Evolutionary conservation across 1,140 invertebrate genomes (phyloP).

Genomic region (Plutomurus gul): DNA sequence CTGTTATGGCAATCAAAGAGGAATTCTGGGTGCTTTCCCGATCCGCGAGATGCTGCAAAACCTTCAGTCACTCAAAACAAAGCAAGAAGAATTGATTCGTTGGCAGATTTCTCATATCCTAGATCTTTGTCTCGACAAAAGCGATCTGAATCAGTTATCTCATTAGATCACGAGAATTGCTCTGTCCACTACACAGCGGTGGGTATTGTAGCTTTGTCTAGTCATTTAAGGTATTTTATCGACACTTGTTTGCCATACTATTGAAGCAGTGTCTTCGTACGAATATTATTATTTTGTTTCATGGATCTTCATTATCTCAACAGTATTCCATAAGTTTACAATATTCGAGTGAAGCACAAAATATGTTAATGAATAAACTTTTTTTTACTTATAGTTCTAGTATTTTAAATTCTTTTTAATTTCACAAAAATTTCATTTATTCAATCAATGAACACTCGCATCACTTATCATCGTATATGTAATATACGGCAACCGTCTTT

Average conservation of each 20-base stretch:
- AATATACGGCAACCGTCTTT: too few species aligned
- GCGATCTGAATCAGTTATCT: background rate
- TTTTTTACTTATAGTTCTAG: too few species aligned
- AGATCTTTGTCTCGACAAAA: background rate
- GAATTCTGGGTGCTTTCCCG: background rate
- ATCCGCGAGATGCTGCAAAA: background rate
- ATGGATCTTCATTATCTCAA: background rate
- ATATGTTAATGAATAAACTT: too few species aligned
- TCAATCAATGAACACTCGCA: too few species aligned
- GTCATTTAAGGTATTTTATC: constrained; percentile 32
- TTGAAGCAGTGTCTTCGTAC: background rate
- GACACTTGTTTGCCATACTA: constrained; percentile 38
- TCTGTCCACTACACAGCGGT: constrained; percentile 42
- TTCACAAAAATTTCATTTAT: too few species aligned
- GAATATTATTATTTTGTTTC: background rate
- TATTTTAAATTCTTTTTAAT: too few species aligned
- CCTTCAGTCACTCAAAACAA: background rate
- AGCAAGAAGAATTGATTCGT: background rate
- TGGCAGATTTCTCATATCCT: background rate
- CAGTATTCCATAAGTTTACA: too few species aligned
- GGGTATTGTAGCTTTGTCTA: constrained; percentile 2
- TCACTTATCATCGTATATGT: too few species aligned
- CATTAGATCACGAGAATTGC: background rate
- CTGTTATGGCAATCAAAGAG: constrained; percentile 1
- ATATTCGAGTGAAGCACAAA: too few species aligned